Evolutionary conservation across 2,113 vertebrate species (phyloP), one percentile per base, ranked within the genome.

Genomic region (Podarcis raffonei): DNA sequence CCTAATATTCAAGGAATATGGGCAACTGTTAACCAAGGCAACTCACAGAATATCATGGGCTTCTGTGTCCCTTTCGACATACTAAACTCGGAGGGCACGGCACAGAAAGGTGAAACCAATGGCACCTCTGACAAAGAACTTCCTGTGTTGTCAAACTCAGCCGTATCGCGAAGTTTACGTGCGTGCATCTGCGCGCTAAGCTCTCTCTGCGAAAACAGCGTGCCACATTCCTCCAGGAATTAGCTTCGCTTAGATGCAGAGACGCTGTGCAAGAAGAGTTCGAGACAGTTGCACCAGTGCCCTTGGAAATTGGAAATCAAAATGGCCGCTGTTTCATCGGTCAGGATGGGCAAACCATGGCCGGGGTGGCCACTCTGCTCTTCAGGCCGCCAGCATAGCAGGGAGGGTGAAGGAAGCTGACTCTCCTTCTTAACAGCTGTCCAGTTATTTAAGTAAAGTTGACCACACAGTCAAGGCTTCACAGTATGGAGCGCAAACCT

Each of bases 81-180:
- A 81, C 89, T 81, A 6, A 76, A 83, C 86, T 93, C 93, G 91
- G 92, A 27, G 91, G 94, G 92, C 91, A 94, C 0, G 48, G 48
- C 48, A 12, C 48, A 12, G 48, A 53, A 53, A 53, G 48, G 48
- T 53, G 48, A 53, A 53, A 53, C 48, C 9, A 53, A 90, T 89
- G 94, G 93, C 91, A 91, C 92, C 2, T 23, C 92, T 94, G 94
- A 94, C 94, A 95, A 95, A 95, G 94, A 93, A 90, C 89, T 90
- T 92, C 94, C n/a, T 35, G 27, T 93, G 91, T 94, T 94, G 92
- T 93, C 93, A 94, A 94, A 93, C 93, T 93, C 93, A 90, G 94
- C 91, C 92, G 89, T 93, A 94, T 94, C 91, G 92, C 89, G 92
- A 92, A 92, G 59, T 94, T 93, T n/a, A 9, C 23, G 66, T 5